Conservation (phyloP, 2,888 invertebrate species). For the Liopterus haemorrhoidalis region DNA sequence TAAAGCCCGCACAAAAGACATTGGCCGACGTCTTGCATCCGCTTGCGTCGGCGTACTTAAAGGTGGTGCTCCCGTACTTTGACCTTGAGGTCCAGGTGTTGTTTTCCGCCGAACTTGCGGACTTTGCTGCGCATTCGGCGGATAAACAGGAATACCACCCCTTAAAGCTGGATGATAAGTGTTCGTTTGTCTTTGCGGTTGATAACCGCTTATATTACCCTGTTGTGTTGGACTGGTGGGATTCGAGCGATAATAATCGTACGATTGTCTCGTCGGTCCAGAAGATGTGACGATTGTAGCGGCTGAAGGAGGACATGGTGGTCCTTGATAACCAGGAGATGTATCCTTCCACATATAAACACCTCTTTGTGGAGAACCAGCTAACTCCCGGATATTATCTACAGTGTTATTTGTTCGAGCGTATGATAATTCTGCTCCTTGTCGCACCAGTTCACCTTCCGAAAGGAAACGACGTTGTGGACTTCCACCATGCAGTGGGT, state of each 20-base stretch:
- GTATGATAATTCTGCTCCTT: constrained; percentile 57
- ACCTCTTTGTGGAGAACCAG: constrained; percentile 78
- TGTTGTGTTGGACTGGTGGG: constrained; percentile 66
- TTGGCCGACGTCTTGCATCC: constrained; percentile 61
- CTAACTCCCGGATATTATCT: constrained; percentile 82
- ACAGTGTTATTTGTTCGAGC: constrained; percentile 69
- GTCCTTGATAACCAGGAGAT: constrained; percentile 58
- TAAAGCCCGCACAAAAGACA: constrained; percentile 82
- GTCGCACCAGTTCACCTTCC: constrained; percentile 73
- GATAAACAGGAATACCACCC: constrained; percentile 65
- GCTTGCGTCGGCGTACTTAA: constrained; percentile 46
- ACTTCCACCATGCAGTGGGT: constrained; percentile 47
- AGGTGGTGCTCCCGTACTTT: constrained; percentile 22
- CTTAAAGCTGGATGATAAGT: constrained; percentile 58
- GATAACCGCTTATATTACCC: constrained; percentile 27
- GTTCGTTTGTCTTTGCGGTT: constrained; percentile 38
- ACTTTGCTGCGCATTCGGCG: constrained; percentile 47
- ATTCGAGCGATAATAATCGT: constrained; percentile 61
- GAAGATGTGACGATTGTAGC: constrained; percentile 33
- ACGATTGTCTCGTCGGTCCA: constrained; percentile 43
- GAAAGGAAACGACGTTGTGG: constrained; percentile 75
- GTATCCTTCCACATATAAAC: constrained; percentile 76
- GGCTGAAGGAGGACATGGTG: constrained; percentile 41
- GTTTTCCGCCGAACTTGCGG: constrained; percentile 54
- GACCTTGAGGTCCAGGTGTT: constrained; percentile 24